Percentiles rank a stretch among this genome's conserved stretches.
phyloP scores from a whole-genome alignment of 2,888 invertebrate genomes.

The Drosophila engyochracea region DNA sequence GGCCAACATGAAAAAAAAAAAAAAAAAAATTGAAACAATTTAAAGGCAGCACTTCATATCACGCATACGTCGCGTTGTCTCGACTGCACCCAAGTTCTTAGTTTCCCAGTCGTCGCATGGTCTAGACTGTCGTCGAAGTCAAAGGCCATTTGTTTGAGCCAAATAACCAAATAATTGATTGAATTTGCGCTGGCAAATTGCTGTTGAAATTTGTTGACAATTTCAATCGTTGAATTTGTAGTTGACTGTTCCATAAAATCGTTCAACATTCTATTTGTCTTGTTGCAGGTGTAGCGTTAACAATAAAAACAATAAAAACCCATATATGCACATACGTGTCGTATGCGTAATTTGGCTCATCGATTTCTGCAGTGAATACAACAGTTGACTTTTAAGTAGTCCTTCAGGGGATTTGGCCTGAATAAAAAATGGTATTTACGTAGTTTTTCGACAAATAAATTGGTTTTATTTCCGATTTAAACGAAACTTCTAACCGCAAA shows the following conservation, averaged over 20 bases:
- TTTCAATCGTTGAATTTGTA: slow-evolving; percentile 42
- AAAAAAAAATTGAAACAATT: slow-evolving; percentile 15
- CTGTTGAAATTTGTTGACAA: slow-evolving; percentile 63
- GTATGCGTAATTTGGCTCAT: slow-evolving; percentile 65
- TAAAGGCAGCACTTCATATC: slow-evolving; percentile 38
- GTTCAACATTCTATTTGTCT: slow-evolving; percentile 16
- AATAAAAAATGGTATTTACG: not conserved
- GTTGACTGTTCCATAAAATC: slow-evolving; percentile 48
- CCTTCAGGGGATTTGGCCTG: not conserved
- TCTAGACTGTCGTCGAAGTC: slow-evolving; percentile 17
- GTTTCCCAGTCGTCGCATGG: not conserved
- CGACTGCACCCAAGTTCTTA: slow-evolving; percentile 39
- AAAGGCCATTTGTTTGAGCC: slow-evolving; percentile 14
- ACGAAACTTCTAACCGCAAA: slow-evolving; percentile 10
- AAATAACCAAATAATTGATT: slow-evolving; percentile 53
- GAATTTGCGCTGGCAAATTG: slow-evolving; percentile 58
- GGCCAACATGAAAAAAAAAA: slow-evolving; percentile 12
- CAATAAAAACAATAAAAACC: not conserved
- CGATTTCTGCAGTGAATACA: slow-evolving; percentile 17
- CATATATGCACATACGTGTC: slow-evolving; percentile 52
- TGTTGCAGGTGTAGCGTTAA: slow-evolving; percentile 29
- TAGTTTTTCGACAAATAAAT: not conserved
- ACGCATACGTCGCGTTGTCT: slow-evolving; percentile 43
- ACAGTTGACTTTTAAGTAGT: slow-evolving; percentile 21
- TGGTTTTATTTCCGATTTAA: slow-evolving; percentile 22